Evolutionary conservation across 1,140 invertebrate genomes (phyloP), one percentile per base, ranked within the genome.

Genomic region (Tetragnatha versicolor): DNA sequence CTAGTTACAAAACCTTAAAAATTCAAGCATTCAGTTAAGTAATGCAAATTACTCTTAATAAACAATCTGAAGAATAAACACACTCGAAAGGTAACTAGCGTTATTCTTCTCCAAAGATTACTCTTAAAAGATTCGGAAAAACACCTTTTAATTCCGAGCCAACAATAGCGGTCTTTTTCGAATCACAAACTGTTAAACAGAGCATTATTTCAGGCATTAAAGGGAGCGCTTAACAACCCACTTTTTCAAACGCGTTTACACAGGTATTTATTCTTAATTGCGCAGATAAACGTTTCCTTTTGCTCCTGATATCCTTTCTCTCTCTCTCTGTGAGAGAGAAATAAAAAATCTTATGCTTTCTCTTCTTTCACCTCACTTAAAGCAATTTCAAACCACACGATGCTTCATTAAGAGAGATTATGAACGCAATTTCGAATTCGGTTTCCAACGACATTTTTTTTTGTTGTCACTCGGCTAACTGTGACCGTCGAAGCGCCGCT

Each of bases 321-420:
- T 4, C 22, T 55, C 22, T 14, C 7, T 27, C 31, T 35, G 31
- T 33, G 7, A 17, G 4, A 58, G 35, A 58, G 35, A 58, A 9
- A 9, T 27, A n/a, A 31, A 20, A 33, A 33, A 42, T 42, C 39
- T 17, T 20, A 58, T 33, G 22, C 4, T 20, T 4, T n/a, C 29
- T 33, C 35, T 58, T 33, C 35, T 31, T 9, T n/a, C n/a, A n/a
- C n/a, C n/a, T n/a, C n/a, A n/a, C n/a, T n/a, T 33, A 9, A 58
- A 58, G 29, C 22, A n/a, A 58, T 58, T 58, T 58, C 55, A 58
- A 17, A 35, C 55, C 55, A 58, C 14, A 7, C 55, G 27, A 58
- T 31, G 55, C 55, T 35, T 58, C 55, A 58, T 58, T 58, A 58
- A 58, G 35, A 58, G 12, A 58, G 55, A 58, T 58, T 58, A 58